Conservation (phyloP, 2,888 invertebrate species). For the Blera fallax region DNA sequence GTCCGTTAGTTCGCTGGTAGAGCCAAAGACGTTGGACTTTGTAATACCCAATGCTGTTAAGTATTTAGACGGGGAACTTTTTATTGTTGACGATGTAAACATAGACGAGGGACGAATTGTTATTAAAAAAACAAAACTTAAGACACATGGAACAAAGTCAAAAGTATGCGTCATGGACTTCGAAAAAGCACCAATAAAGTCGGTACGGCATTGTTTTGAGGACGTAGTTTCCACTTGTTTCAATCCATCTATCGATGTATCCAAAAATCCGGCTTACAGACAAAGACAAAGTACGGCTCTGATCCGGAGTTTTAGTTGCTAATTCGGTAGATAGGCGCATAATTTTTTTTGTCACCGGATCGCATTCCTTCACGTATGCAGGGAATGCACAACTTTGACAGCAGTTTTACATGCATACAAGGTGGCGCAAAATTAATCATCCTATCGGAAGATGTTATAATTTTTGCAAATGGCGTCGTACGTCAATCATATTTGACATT, state of each 20-base stretch:
- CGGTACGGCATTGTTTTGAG: too few species aligned
- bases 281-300: slow-evolving; percentile 14
- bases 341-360: slow-evolving; percentile 7
- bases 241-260: not conserved
- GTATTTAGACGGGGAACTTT: slow-evolving; percentile 6
- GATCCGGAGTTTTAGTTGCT: slow-evolving; percentile 13
- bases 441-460: too few species aligned
- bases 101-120: not conserved
- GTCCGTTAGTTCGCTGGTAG: not conserved
- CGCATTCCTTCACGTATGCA: slow-evolving; percentile 14
- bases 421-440: too few species aligned
- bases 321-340: slow-evolving; percentile 26
- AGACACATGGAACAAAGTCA: not conserved
- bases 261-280: slow-evolving; percentile 8
- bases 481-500: too few species aligned
- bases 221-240: slow-evolving; percentile 5
- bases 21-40: slow-evolving; percentile 1
- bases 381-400: too few species aligned
- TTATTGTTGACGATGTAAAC: not conserved
- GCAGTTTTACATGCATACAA: too few species aligned
- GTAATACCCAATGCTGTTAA: not conserved
- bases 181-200: too few species aligned
- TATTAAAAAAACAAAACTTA: slow-evolving; percentile 1
- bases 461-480: too few species aligned
- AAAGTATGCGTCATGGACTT: too few species aligned